Evolutionary conservation across 2,888 invertebrate species (phyloP).

Genomic region (Pachydiplax longipennis): DNA sequence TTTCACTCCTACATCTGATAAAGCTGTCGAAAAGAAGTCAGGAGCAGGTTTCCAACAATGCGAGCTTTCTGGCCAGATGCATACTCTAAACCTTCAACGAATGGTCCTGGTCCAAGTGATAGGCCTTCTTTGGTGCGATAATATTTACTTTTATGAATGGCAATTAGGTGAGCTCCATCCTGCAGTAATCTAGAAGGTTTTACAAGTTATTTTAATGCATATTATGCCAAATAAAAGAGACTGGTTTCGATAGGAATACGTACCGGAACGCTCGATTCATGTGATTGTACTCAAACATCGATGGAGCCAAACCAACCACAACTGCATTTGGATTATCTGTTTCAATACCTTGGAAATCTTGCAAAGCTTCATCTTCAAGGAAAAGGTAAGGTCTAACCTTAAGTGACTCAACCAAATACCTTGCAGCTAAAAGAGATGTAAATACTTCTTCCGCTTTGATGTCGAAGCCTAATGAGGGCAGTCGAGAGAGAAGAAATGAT

Average conservation of each 20-base stretch:
- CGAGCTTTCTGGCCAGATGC: constrained; percentile 71
- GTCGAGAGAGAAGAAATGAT: constrained; percentile 66
- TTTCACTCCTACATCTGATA: constrained; percentile 58
- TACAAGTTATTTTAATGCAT: neutral
- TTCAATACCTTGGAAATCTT: constrained; percentile 73
- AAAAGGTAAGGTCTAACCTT: constrained; percentile 74
- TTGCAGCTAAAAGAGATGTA: constrained; percentile 78
- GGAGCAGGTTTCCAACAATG: constrained; percentile 76
- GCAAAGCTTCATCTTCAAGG: constrained; percentile 74
- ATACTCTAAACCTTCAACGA: constrained; percentile 80
- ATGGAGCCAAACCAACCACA: constrained; percentile 80
- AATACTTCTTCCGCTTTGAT: constrained; percentile 74
- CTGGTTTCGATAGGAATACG: constrained; percentile 48
- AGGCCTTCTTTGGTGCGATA: constrained; percentile 75
- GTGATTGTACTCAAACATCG: constrained; percentile 74
- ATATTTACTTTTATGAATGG: constrained; percentile 79
- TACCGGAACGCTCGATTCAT: constrained; percentile 78
- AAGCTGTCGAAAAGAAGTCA: constrained; percentile 70
- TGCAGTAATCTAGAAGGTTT: constrained; percentile 65
- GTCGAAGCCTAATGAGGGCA: constrained; percentile 72
- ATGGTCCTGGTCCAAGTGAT: constrained; percentile 81
- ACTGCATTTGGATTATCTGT: constrained; percentile 71
- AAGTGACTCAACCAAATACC: constrained; percentile 64
- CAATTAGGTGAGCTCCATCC: constrained; percentile 73
- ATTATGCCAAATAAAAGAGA: neutral